Evolutionary conservation across 1,140 invertebrate genomes (phyloP), one percentile per base, ranked within the genome.

Genomic region (Planococcus citri): DNA sequence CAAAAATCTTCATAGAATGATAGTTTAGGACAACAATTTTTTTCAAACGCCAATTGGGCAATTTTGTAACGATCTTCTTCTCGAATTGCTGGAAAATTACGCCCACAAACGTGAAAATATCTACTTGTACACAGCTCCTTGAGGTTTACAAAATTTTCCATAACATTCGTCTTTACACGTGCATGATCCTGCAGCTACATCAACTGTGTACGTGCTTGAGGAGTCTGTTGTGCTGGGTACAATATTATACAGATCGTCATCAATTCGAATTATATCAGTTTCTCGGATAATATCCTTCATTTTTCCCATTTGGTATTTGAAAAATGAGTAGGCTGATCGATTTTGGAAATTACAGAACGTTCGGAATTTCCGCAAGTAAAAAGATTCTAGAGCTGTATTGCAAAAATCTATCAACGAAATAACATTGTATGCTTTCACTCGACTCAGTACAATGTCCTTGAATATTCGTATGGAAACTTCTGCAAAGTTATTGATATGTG

Each of bases 351-450:
- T 69, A 25, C 37, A 38, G 17, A 51, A 69, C 8, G 20, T 22
- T n/a, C 38, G 22, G 0, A 69, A 51, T 57, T 51, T 57, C 1
- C 14, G 12, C 9, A 21, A 51, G 12, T 69, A 69, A n/a, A 27
- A 25, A 0, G 38, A 24, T 58, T 69, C 41, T n/a, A 69, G 38
- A 12, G 51, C 68, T 25, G 68, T 69, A 25, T 14, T 22, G 25
- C 2, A 1, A 20, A 58, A 69, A 27, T 58, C 68, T 17, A 57
- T 57, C 38, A 58, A 57, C 25, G 68, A 1, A 2, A 69, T 57
- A 1, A 27, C 68, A 27, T 69, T 69, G 12, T 69, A 69, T 14
- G 68, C 68, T 12, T 69, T 69, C 0, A 69, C 68, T 51, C 68
- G 29, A 1, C 37, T 51, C 25, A 69, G 1, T n/a, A 69, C 41